Evolutionary conservation across 2,113 vertebrate species (phyloP).

Genomic region (Neolamprologus toae): DNA sequence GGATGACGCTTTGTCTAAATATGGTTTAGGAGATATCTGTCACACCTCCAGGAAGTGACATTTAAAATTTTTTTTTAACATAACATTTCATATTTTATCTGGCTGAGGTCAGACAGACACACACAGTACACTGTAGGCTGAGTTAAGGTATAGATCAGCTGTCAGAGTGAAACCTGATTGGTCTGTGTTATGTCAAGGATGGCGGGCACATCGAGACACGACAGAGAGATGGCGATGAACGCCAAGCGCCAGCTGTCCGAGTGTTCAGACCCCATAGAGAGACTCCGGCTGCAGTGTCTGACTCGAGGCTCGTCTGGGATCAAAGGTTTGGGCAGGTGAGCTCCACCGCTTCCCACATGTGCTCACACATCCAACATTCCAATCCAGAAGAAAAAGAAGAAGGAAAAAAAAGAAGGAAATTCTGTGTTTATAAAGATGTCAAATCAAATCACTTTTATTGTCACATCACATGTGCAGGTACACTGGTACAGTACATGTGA

Average conservation of each 20-base stretch:
- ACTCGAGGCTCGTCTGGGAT: constrained; percentile 85
- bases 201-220: constrained; percentile 86
- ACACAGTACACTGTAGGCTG: background rate
- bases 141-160: no score
- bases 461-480: background rate
- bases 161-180: background rate
- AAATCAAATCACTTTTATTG: background rate
- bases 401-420: background rate
- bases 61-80: accelerated
- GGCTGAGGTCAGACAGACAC: background rate
- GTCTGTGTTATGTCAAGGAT: constrained; percentile 56
- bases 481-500: background rate
- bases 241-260: constrained; percentile 70
- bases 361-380: background rate
- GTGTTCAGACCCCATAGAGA: constrained; percentile 78
- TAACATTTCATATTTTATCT: background rate
- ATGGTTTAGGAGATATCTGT: background rate
- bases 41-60: background rate
- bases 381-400: background rate
- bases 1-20: background rate
- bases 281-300: constrained; percentile 82
- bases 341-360: background rate
- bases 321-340: constrained; percentile 86
- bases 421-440: background rate
- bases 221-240: constrained; percentile 79